phyloP scores from a whole-genome alignment of 2,888 invertebrate genomes.

The Mechanitis messenoides region DNA sequence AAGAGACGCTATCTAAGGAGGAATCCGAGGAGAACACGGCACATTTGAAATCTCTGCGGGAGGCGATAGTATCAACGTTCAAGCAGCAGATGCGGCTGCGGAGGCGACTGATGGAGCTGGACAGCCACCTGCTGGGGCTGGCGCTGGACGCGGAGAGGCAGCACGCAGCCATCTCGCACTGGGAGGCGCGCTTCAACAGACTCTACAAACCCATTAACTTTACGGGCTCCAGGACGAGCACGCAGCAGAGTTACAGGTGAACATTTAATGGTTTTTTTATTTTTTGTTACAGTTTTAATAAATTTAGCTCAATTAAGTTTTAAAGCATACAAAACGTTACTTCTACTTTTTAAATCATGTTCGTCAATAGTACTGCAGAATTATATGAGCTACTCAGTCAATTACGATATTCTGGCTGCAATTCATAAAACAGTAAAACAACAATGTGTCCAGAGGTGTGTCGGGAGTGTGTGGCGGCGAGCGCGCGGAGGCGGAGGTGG shows the following conservation, averaged over 20 bases:
- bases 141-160: slow-evolving; percentile 93
- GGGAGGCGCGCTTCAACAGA: slow-evolving; percentile 89
- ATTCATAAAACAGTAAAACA: too few relatives aligned
- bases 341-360: too few relatives aligned
- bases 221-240: slow-evolving; percentile 75
- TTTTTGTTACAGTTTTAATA: too few relatives aligned
- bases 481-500: slow-evolving; percentile 78
- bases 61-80: slow-evolving; percentile 91
- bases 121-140: slow-evolving; percentile 90
- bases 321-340: too few relatives aligned
- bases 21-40: slow-evolving; percentile 53
- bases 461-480: slow-evolving; percentile 37
- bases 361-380: too few relatives aligned
- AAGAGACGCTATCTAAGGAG: slow-evolving; percentile 46
- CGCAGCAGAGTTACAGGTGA: slow-evolving; percentile 78
- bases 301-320: too few relatives aligned
- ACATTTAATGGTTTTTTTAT: not conserved
- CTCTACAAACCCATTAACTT: slow-evolving; percentile 79
- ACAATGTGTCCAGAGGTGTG: not conserved
- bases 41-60: slow-evolving; percentile 82
- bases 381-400: too few relatives aligned
- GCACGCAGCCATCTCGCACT: slow-evolving; percentile 91
- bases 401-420: too few relatives aligned
- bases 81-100: slow-evolving; percentile 95
- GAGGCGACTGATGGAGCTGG: slow-evolving; percentile 91